Conservation (phyloP, 2,888 invertebrate species). For the Drosophila pseudotalamancana region DNA sequence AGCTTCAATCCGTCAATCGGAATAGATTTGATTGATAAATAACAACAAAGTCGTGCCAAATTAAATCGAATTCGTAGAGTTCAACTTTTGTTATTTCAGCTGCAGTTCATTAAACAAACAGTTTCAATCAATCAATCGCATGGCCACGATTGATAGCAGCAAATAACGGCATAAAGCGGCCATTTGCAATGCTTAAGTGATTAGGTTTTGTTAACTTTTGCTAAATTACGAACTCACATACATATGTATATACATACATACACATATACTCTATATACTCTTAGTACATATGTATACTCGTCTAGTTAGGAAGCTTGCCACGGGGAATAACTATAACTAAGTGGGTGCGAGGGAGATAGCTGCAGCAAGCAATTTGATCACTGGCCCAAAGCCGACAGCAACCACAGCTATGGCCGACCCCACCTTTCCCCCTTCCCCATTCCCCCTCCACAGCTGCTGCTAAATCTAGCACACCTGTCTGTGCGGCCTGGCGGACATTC, state of each 20-base stretch:
- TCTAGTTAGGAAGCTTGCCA: not conserved
- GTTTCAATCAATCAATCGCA: not conserved
- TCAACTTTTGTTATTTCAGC: not conserved
- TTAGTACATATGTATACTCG: too few species aligned
- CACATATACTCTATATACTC: too few species aligned
- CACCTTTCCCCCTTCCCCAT: not conserved
- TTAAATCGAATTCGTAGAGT: not conserved
- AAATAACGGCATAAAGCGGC: too few species aligned
- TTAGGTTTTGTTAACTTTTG: too few species aligned
- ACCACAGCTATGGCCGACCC: conserved; percentile 2
- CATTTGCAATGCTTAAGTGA: too few species aligned
- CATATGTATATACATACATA: too few species aligned
- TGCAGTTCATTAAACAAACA: not conserved
- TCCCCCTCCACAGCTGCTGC: conserved; percentile 1
- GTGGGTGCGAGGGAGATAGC: not conserved
- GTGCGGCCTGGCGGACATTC: conserved; percentile 26
- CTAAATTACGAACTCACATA: too few species aligned
- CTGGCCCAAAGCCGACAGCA: conserved; percentile 5
- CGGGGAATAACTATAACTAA: not conserved
- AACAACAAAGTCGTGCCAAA: conserved; percentile 1
- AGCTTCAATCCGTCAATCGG: conserved; percentile 23
- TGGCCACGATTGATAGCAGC: too few species aligned
- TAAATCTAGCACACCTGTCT: conserved; percentile 27
- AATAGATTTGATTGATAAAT: conserved; percentile 6
- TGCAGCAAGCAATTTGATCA: conserved; percentile 21